Conservation (phyloP, 2,888 invertebrate genomes). For the Barypeithes pellucidus region DNA sequence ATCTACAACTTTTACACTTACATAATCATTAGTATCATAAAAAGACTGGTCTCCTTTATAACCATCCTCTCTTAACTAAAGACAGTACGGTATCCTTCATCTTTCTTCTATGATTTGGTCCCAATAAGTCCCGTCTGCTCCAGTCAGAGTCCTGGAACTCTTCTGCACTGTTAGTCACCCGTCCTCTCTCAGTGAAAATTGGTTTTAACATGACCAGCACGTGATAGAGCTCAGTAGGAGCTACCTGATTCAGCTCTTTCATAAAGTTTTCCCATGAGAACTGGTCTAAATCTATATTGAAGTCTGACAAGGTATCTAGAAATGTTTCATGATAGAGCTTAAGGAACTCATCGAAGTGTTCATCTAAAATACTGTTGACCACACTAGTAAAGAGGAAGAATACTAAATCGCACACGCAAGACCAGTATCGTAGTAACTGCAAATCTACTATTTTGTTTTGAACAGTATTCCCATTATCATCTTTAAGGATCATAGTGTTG, state of each 20-base stretch:
- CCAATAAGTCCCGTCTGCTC: constrained; percentile 66
- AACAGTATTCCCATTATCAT: constrained; percentile 69
- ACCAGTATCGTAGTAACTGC: constrained; percentile 73
- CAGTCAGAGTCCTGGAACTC: constrained; percentile 69
- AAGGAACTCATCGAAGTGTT: constrained; percentile 72
- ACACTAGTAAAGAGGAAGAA: constrained; percentile 75
- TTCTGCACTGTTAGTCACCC: constrained; percentile 69
- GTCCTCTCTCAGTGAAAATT: constrained; percentile 70
- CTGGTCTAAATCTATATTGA: constrained; percentile 64
- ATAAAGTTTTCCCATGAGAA: constrained; percentile 70
- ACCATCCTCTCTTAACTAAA: constrained; percentile 65
- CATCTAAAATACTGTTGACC: constrained; percentile 67
- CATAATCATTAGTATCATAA: too few relatives aligned
- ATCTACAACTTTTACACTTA: too few relatives aligned
- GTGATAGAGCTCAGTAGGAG: constrained; percentile 70
- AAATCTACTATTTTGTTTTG: constrained; percentile 76
- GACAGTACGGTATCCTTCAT: constrained; percentile 66
- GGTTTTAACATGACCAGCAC: constrained; percentile 72
- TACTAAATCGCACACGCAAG: constrained; percentile 73
- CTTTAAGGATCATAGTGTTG: constrained; percentile 74
- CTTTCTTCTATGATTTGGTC: constrained; percentile 66
- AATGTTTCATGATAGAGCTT: constrained; percentile 73
- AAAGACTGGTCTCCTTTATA: constrained; percentile 57
- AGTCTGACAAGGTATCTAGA: constrained; percentile 67
- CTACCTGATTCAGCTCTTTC: constrained; percentile 69